Evolutionary conservation across 2,797 vertebrate genomes (phyloP).

Genomic region (Neopelma chrysocephalum): DNA sequence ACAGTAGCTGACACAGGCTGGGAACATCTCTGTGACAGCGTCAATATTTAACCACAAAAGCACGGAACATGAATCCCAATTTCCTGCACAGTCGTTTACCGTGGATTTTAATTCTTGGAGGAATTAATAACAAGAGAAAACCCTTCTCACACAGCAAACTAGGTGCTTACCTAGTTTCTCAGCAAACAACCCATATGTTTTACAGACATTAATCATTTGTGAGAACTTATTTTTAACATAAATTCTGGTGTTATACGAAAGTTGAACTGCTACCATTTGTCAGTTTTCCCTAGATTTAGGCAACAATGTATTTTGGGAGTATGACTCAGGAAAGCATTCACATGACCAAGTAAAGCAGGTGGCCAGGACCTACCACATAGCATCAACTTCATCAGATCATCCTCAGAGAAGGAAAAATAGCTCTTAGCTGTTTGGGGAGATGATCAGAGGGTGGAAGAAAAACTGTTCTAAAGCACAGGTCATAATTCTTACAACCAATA

Average conservation of each 20-base stretch:
- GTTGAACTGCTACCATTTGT: not conserved
- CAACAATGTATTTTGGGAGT: conserved; percentile 43
- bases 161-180: not conserved
- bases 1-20: not conserved
- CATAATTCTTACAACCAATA: not conserved
- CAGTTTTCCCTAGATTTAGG: conserved; percentile 15
- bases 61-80: not conserved
- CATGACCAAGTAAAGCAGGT: conserved; percentile 51
- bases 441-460: not conserved
- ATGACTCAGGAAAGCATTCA: conserved; percentile 55
- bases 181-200: not conserved
- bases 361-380: conserved; percentile 31
- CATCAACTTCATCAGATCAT: conserved; percentile 15
- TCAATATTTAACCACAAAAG: not conserved
- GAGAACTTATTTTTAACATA: conserved; percentile 3
- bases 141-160: not conserved
- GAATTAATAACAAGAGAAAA: not conserved
- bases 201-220: not conserved
- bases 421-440: not conserved
- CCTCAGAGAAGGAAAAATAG: conserved; percentile 20
- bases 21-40: not conserved
- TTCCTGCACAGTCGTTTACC: not conserved
- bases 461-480: not conserved
- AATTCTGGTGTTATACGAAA: not conserved
- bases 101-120: not conserved